Percentiles rank a stretch among this genome's conserved stretches.
Evolutionary conservation across 2,888 invertebrate genomes (phyloP).

Genomic region (Pyrochroa serraticornis): DNA sequence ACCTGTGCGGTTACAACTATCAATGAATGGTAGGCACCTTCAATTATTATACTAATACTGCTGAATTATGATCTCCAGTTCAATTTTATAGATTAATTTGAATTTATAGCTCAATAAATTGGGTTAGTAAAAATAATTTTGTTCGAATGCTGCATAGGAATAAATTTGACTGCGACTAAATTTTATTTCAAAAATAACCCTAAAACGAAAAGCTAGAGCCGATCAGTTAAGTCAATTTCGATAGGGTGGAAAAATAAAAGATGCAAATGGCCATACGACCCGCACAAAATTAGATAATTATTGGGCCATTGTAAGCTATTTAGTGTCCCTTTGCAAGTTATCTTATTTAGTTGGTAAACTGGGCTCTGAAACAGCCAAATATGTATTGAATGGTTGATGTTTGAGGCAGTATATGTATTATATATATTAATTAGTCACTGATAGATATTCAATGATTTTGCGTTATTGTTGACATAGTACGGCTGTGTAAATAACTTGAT

Average conservation of each 20-base stretch:
- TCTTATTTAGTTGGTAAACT: conserved; percentile 4
- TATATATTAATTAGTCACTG: conserved; percentile 19
- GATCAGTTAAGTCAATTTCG: background rate
- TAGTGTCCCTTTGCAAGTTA: no score
- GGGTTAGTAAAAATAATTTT: background rate
- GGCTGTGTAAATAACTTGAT: conserved; percentile 25
- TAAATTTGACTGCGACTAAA: background rate
- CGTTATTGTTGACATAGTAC: conserved; percentile 1
- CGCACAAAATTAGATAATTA: background rate
- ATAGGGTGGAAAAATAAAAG: background rate
- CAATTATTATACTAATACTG: background rate
- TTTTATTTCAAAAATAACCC: background rate
- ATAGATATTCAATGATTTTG: conserved; percentile 4
- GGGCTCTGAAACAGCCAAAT: background rate
- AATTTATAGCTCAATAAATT: background rate
- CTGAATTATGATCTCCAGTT: no score
- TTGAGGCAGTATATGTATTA: background rate
- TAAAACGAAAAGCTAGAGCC: background rate
- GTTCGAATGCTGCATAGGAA: background rate
- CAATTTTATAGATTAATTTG: background rate
- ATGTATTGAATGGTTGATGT: background rate
- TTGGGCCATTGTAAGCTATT: background rate
- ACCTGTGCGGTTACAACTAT: background rate
- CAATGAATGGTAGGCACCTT: background rate
- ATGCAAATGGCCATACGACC: background rate